A percentile compares a stretch with the other conserved stretches of the same genome.
Conservation (phyloP, 2,113 vertebrate species). For the Etheostoma cragini region DNA sequence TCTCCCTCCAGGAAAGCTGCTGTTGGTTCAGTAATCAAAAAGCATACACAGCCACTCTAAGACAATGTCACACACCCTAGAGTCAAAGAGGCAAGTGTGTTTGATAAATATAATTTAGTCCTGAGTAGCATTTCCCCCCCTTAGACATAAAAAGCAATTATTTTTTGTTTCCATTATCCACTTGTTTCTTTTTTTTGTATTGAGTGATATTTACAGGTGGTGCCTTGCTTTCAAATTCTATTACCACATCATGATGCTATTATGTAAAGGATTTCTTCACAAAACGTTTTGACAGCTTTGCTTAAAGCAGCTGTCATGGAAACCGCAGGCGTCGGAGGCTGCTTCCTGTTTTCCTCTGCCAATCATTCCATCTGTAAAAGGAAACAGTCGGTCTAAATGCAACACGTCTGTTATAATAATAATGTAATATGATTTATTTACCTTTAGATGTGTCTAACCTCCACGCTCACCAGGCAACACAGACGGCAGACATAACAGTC, state of each 20-base stretch:
- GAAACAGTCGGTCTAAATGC: constrained; percentile 52
- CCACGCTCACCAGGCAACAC: constrained; percentile 6
- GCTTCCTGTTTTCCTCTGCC: constrained; percentile 39
- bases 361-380: constrained; percentile 55
- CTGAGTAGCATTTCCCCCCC: background rate
- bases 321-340: constrained; percentile 26
- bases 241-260: constrained; percentile 24
- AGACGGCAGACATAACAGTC: constrained; percentile 9
- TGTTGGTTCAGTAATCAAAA: constrained; percentile 39
- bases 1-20: background rate
- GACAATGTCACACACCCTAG: background rate
- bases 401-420: no score
- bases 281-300: constrained; percentile 35
- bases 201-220: constrained; percentile 38
- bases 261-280: constrained; percentile 22
- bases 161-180: constrained; percentile 26
- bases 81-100: constrained; percentile 3
- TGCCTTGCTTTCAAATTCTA: constrained; percentile 11
- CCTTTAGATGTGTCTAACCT: constrained; percentile 34
- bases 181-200: background rate
- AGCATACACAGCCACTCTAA: constrained; percentile 16
- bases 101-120: constrained; percentile 8
- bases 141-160: constrained; percentile 12
- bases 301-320: constrained; percentile 51
- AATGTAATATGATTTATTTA: constrained; percentile 74